A percentile compares a stretch with the other conserved stretches of the same genome.
These are phyloP conservation scores for Pogonognathellus flavescens DNA, from an alignment of 1,140 invertebrate genomes.

Conservation along the genomic window DNA sequence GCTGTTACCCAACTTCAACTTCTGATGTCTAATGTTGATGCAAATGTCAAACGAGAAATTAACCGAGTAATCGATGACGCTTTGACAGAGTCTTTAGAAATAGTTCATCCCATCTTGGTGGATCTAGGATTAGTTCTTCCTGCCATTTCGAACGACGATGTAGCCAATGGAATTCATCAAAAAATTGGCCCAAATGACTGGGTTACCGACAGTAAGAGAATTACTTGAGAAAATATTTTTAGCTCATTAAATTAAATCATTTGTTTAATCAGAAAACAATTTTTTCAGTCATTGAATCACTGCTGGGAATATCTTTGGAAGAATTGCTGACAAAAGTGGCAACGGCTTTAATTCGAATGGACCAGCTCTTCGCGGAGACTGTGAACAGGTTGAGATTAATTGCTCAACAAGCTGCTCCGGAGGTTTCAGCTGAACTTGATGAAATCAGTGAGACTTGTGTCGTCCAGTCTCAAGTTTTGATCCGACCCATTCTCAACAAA, in stretches of 20 bases:
- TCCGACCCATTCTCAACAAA: slow-evolving; percentile 30
- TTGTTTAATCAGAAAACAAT: background rate
- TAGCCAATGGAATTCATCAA: background rate
- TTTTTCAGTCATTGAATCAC: slow-evolving; percentile 43
- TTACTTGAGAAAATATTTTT: background rate
- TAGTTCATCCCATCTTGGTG: background rate
- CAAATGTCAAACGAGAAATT: background rate
- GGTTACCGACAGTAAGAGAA: background rate
- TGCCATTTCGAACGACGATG: background rate
- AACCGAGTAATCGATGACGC: background rate
- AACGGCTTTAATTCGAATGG: background rate
- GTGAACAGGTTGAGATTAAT: background rate
- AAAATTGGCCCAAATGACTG: background rate
- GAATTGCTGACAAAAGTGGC: slow-evolving; percentile 23
- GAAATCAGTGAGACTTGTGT: background rate
- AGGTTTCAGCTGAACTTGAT: slow-evolving; percentile 2
- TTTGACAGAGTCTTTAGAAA: background rate
- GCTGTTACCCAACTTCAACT: background rate
- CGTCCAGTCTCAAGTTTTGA: background rate
- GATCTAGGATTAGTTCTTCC: slow-evolving; percentile 52
- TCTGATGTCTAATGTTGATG: background rate
- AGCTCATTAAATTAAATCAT: background rate
- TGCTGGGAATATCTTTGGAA: slow-evolving; percentile 55
- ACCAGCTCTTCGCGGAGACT: background rate
- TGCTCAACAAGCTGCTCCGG: slow-evolving; percentile 3